A percentile compares a stretch with the other conserved stretches of the same genome.
phyloP scores from a whole-genome alignment of 2,797 vertebrate species.

The Sorex maritimensis region DNA sequence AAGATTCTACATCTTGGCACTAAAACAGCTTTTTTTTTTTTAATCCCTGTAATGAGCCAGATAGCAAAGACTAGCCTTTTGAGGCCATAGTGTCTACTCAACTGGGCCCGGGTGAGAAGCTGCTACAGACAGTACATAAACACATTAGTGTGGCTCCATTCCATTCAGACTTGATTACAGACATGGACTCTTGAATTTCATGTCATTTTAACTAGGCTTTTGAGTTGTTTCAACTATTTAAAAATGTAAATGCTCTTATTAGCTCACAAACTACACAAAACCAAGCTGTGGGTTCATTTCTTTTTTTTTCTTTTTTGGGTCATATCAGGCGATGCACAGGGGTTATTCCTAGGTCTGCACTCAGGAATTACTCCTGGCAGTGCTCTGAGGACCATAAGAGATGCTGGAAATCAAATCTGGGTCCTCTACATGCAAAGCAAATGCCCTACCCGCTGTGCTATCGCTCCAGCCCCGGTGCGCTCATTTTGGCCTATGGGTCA shows the following conservation, averaged over 20 bases:
- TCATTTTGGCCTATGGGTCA: neutral
- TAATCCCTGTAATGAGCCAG: neutral
- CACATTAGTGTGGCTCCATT: constrained; percentile 10
- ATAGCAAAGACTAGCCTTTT: neutral
- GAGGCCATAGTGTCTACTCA: neutral
- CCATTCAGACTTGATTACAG: constrained; percentile 50
- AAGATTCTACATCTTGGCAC: neutral
- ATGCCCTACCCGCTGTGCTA: no score
- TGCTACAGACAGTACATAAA: neutral
- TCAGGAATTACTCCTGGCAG: no score
- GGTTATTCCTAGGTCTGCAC: no score
- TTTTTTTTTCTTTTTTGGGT: no score
- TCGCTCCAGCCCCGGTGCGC: neutral
- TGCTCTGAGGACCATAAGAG: no score
- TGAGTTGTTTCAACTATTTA: constrained; percentile 15
- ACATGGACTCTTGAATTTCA: constrained; percentile 60
- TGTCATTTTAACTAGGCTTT: constrained; percentile 4
- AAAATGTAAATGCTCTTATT: constrained; percentile 29
- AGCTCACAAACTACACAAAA: constrained; percentile 32
- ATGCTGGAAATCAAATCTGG: no score
- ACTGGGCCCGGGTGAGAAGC: neutral
- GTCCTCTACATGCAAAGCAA: no score
- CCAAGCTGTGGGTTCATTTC: neutral
- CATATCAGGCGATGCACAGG: no score
- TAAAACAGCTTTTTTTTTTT: neutral